A percentile compares a stretch with the other conserved stretches of the same genome.
These are phyloP conservation scores for Hyposoter dolosus DNA, from an alignment of 2,888 invertebrate genomes.

Conservation along the genomic window DNA sequence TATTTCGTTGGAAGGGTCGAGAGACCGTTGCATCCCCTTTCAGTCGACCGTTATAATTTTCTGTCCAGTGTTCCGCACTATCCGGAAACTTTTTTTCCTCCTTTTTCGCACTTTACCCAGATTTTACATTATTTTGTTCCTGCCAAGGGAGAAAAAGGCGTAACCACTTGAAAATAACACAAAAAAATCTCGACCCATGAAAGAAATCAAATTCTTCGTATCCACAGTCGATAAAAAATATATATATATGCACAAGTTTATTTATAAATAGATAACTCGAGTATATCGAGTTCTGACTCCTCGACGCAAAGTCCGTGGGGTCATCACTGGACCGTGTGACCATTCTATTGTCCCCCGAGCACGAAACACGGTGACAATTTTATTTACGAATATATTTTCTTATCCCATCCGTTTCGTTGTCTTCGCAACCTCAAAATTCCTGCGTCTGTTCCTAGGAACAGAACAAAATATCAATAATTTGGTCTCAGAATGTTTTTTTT, in stretches of 20 bases:
- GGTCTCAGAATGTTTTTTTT: neutral
- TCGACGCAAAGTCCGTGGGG: slow-evolving; percentile 73
- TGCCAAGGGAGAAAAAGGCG: slow-evolving; percentile 68
- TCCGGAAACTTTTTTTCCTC: slow-evolving; percentile 19
- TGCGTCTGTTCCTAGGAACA: neutral
- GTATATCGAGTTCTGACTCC: slow-evolving; percentile 73
- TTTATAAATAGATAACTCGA: slow-evolving; percentile 11
- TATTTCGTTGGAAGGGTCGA: slow-evolving; percentile 57
- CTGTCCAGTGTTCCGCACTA: slow-evolving; percentile 75
- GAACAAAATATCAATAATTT: neutral
- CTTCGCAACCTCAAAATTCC: neutral
- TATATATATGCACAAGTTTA: slow-evolving; percentile 27
- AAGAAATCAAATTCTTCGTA: slow-evolving; percentile 49
- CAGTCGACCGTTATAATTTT: slow-evolving; percentile 82
- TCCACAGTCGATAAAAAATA: neutral
- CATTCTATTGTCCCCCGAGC: slow-evolving; percentile 79
- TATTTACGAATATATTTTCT: slow-evolving; percentile 77
- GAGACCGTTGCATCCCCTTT: slow-evolving; percentile 73
- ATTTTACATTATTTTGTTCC: slow-evolving; percentile 75
- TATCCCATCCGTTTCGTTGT: slow-evolving; percentile 9
- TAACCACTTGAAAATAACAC: slow-evolving; percentile 83
- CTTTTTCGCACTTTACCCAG: slow-evolving; percentile 37
- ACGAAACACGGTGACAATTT: slow-evolving; percentile 74
- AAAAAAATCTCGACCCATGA: slow-evolving; percentile 78
- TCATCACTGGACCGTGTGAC: slow-evolving; percentile 84